Evolutionary conservation across 2,888 invertebrate genomes (phyloP), one percentile per base, ranked within the genome.

Genomic region (Melanostoma mellinum): DNA sequence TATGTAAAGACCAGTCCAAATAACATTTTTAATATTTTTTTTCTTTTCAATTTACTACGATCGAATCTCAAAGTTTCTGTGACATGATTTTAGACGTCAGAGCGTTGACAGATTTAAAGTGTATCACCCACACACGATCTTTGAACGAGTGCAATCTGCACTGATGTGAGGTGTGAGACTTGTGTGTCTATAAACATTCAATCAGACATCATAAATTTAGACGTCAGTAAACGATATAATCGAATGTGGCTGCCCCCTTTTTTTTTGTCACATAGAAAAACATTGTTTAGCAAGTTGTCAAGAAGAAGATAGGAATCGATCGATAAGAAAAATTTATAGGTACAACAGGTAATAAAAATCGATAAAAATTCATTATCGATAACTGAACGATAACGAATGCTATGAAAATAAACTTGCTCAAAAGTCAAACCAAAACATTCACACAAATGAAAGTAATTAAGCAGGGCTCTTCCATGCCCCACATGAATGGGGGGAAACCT

Each of bases 331-430:
- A 69, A 72, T 20, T 20, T 8, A 48, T 30, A 8, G 32, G 60
- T 32, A 53, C 74, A 74, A 20, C 77, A 46, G 65, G 65, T 36
- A 73, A 69, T 84, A 78, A 68, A 82, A 6, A 42, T 6, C 20
- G 20, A 61, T 65, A 74, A 84, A 84, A 79, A 79, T 40, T 55
- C 77, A 82, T 78, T 78, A 82, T 78, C 82, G 73, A 82, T 78
- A 63, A 61, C 6, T 56, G 61, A 10, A 40, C 69, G 82, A 78
- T 78, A 84, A 69, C 40, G 42, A 63, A 50, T 48, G 33, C 30
- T 35, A 36, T 4, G 46, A 48, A 9, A 38, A 44, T 36, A 63
- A 77, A 44, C 32, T 58, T 68, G 68, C 72, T 68, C 61, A 65
- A 78, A 58, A 74, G 46, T 73, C 52, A 33, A 42, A 74, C n/a